A percentile compares a stretch with the other conserved stretches of the same genome.
phyloP scores from a whole-genome alignment of 2,797 vertebrate species.

The Siniperca obscura region DNA sequence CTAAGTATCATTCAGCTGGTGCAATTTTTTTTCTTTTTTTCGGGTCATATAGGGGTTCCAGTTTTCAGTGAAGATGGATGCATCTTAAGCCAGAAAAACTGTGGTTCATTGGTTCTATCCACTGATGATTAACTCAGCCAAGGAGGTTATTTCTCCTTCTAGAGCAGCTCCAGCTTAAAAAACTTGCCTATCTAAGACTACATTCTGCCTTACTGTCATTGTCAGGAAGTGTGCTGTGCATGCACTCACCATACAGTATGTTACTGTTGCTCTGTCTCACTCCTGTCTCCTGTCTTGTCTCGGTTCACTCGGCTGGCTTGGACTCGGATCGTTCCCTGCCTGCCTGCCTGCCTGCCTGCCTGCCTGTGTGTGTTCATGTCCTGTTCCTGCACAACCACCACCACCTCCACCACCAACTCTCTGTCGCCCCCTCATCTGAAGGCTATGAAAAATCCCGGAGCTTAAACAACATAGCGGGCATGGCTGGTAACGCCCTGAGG shows the following conservation, averaged over 20 bases:
- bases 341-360: constrained; percentile 78
- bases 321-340: constrained; percentile 85
- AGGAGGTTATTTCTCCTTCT: constrained; percentile 3
- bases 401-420: constrained; percentile 66
- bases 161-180: constrained; percentile 32
- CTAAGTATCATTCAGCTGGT: not conserved
- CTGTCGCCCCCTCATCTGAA: constrained; percentile 89
- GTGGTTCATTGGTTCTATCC: constrained; percentile 18
- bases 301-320: constrained; percentile 87
- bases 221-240: constrained; percentile 59
- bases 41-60: not conserved
- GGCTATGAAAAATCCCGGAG: constrained; percentile 97
- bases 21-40: not conserved
- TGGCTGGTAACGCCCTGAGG: constrained; percentile 92
- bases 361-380: constrained; percentile 81
- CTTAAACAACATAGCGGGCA: constrained; percentile 96
- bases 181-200: constrained; percentile 5
- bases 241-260: constrained; percentile 65
- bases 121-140: constrained; percentile 8
- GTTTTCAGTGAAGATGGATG: not conserved
- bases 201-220: constrained; percentile 12
- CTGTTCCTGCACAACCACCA: constrained; percentile 71
- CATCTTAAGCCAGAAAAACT: not conserved
- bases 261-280: constrained; percentile 85
- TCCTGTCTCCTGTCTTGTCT: constrained; percentile 86